Percentiles rank a stretch among this genome's conserved stretches.
These are phyloP conservation scores for Camarhynchus parvulus DNA, from an alignment of 2,113 vertebrate genomes.

Conservation along the genomic window DNA sequence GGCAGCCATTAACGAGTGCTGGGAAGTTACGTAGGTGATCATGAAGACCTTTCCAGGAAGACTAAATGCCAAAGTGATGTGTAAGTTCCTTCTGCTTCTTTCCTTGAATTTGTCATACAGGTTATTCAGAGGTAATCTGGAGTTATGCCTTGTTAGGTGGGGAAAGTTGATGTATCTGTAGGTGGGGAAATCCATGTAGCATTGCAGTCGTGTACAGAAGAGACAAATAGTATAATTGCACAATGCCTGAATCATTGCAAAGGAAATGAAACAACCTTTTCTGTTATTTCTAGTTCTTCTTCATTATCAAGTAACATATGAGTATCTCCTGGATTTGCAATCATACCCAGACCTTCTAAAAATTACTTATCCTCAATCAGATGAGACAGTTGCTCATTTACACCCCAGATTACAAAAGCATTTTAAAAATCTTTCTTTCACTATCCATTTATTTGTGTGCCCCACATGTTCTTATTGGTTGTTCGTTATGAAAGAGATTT, in stretches of 20 bases:
- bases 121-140: constrained; percentile 12
- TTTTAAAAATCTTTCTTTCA: constrained; percentile 53
- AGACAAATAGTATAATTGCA: constrained; percentile 46
- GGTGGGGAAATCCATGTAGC: constrained; percentile 33
- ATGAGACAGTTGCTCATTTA: constrained; percentile 70
- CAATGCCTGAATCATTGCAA: background rate
- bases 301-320: constrained; percentile 66
- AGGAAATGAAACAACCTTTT: constrained; percentile 64
- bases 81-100: constrained; percentile 45
- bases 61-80: constrained; percentile 27
- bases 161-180: constrained; percentile 45
- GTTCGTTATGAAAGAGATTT: constrained; percentile 70
- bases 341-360: constrained; percentile 60
- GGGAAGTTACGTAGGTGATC: constrained; percentile 48
- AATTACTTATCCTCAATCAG: constrained; percentile 61
- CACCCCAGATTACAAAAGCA: constrained; percentile 50
- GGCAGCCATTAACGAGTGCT: constrained; percentile 30
- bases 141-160: constrained; percentile 54
- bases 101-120: constrained; percentile 53
- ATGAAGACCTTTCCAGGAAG: constrained; percentile 25
- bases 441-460: constrained; percentile 59
- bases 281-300: constrained; percentile 53
- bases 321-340: constrained; percentile 28
- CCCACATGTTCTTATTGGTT: constrained; percentile 30
- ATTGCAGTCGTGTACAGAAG: background rate